These are phyloP conservation scores for Helleia helle DNA, from an alignment of 2,888 invertebrate species.

Conservation along the genomic window DNA sequence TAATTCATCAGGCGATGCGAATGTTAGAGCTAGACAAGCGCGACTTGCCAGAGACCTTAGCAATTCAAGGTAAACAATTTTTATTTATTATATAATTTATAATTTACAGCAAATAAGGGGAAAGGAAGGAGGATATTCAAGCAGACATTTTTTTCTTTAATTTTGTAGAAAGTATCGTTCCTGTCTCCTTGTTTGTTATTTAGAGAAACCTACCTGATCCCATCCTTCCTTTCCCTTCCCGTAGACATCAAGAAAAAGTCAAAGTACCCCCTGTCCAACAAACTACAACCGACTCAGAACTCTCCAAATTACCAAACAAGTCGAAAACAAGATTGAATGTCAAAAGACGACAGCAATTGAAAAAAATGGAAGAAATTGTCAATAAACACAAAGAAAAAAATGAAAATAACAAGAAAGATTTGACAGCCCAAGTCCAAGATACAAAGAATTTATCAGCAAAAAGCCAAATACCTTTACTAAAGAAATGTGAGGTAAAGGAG, in stretches of 20 bases:
- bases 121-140: constrained; percentile 59
- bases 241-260: constrained; percentile 48
- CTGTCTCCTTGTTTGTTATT: constrained; percentile 67
- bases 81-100: constrained; percentile 10
- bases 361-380: constrained; percentile 54
- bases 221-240: constrained; percentile 63
- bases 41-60: constrained; percentile 59
- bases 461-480: constrained; percentile 48
- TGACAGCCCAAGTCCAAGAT: constrained; percentile 7
- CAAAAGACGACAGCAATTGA: constrained; percentile 50
- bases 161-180: constrained; percentile 30
- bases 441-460: constrained; percentile 23
- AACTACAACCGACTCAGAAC: constrained; percentile 41
- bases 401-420: constrained; percentile 26
- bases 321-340: constrained; percentile 33
- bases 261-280: constrained; percentile 35
- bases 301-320: constrained; percentile 35
- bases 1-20: constrained; percentile 51
- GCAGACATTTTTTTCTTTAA: constrained; percentile 18
- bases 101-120: constrained; percentile 60
- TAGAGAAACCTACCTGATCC: constrained; percentile 23
- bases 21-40: constrained; percentile 61
- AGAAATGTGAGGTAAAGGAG: constrained; percentile 24
- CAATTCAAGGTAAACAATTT: constrained; percentile 45
- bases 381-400: constrained; percentile 46